phyloP scores from a whole-genome alignment of 1,140 invertebrate species.

The Batillaria attramentaria region DNA sequence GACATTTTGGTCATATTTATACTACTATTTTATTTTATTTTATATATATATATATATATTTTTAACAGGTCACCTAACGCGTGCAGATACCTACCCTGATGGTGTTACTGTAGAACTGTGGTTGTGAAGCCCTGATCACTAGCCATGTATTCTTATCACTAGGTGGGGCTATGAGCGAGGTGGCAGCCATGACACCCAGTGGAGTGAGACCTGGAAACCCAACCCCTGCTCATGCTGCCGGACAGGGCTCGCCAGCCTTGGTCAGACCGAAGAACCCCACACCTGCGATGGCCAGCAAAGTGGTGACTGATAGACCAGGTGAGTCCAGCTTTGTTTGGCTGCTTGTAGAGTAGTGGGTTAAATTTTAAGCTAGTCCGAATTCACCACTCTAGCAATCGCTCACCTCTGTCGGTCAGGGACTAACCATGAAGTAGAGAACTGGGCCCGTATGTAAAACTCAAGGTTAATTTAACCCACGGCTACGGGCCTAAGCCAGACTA shows the following conservation, averaged over 20 bases:
- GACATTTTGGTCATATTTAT: too few relatives aligned
- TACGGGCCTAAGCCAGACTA: too few relatives aligned
- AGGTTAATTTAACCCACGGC: too few relatives aligned
- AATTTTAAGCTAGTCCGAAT: too few relatives aligned
- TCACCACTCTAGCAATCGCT: neutral
- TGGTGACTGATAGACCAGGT: slow-evolving; percentile 62
- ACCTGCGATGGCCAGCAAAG: slow-evolving; percentile 60
- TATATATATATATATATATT: too few relatives aligned
- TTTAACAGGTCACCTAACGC: too few relatives aligned
- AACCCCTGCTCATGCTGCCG: slow-evolving; percentile 66
- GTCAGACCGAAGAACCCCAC: slow-evolving; percentile 66
- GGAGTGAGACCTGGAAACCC: slow-evolving; percentile 68
- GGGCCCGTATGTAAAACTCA: too few relatives aligned
- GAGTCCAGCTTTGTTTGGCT: slow-evolving; percentile 23
- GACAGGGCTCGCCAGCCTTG: slow-evolving; percentile 62
- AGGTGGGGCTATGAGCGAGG: slow-evolving; percentile 29
- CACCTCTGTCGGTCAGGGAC: neutral
- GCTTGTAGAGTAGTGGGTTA: neutral
- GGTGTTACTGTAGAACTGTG: too few relatives aligned
- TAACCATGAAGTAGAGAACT: too few relatives aligned
- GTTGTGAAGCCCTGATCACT: too few relatives aligned
- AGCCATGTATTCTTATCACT: neutral
- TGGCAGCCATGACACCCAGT: slow-evolving; percentile 56
- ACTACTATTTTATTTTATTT: too few relatives aligned
- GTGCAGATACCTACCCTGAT: too few relatives aligned